These are phyloP conservation scores for Platycnemis pennipes DNA, from an alignment of 2,888 invertebrate species.

Conservation along the genomic window DNA sequence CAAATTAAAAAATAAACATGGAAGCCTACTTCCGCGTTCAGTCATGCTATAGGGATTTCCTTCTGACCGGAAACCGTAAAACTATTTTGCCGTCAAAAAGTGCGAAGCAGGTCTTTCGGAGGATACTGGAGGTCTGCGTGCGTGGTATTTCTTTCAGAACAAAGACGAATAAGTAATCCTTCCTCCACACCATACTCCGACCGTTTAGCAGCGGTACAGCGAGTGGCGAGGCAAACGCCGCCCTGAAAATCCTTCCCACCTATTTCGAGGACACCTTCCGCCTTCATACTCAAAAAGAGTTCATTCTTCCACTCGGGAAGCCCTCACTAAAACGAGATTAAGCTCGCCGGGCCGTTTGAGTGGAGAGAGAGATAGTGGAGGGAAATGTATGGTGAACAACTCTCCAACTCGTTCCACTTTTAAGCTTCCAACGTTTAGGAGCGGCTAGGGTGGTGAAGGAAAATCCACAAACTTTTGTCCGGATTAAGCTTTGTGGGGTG, in stretches of 20 bases:
- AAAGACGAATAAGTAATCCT: neutral
- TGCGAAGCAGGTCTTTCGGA: no score
- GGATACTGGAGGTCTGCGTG: no score
- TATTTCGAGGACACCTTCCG: neutral
- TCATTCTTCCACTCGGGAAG: neutral
- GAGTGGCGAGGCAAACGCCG: neutral
- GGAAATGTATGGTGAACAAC: neutral
- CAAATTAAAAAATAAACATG: no score
- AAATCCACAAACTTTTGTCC: neutral
- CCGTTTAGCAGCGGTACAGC: neutral
- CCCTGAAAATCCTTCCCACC: neutral
- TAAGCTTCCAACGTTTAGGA: neutral
- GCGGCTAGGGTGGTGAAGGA: neutral
- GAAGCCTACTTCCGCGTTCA: no score
- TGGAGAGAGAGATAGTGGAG: neutral
- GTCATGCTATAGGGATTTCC: no score
- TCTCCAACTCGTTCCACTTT: neutral
- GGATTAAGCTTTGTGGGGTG: neutral
- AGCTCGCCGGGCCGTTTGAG: neutral
- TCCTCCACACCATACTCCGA: neutral
- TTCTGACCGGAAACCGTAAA: no score
- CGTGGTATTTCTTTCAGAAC: neutral
- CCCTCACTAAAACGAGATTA: slow-evolving; percentile 16
- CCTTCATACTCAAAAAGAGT: neutral
- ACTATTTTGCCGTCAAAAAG: no score